Conservation (phyloP, 2,113 vertebrate genomes). For the Onychorhynchus coronatus region DNA sequence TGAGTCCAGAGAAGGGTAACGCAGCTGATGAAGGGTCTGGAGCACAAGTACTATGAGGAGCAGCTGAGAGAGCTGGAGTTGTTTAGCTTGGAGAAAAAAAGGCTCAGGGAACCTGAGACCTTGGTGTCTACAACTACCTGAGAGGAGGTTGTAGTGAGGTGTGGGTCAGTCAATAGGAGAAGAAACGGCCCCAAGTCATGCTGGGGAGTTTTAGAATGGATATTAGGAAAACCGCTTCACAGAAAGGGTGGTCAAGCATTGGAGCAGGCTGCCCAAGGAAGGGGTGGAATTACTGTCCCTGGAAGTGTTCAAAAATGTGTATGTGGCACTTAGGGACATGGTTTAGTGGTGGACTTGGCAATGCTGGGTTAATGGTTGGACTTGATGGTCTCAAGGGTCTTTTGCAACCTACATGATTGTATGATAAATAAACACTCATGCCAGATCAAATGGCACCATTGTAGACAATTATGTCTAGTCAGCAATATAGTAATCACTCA, state of each 20-base stretch:
- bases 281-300: neutral
- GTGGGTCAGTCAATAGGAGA: rapidly evolving
- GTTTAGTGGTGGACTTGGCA: neutral
- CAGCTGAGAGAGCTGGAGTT: neutral
- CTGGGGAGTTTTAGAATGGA: neutral
- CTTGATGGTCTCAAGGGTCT: neutral
- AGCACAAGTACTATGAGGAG: rapidly evolving
- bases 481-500: neutral
- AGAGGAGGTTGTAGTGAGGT: neutral
- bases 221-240: neutral
- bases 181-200: neutral
- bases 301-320: neutral
- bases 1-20: rapidly evolving
- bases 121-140: neutral
- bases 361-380: neutral
- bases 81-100: neutral
- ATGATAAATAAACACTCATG: neutral
- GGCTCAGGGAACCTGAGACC: neutral
- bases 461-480: neutral
- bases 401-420: neutral
- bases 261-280: neutral
- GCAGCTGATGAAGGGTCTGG: rapidly evolving
- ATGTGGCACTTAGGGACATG: neutral
- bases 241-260: neutral
- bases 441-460: neutral